Evolutionary conservation across 2,888 invertebrate species (phyloP).

Genomic region (Oconnorella tubifera): DNA sequence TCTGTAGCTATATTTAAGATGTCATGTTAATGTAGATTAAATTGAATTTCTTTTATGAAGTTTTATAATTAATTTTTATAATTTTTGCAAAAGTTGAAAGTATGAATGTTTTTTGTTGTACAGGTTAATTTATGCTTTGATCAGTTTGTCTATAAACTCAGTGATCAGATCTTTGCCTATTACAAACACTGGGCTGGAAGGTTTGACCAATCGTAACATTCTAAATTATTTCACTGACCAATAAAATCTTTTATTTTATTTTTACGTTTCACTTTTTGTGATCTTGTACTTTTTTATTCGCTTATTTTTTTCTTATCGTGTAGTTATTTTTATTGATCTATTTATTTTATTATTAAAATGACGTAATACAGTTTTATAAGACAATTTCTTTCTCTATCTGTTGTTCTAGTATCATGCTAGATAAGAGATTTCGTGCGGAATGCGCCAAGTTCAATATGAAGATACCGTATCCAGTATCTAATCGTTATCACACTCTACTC

Average conservation of each 20-base stretch:
- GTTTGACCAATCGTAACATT: slow-evolving; percentile 61
- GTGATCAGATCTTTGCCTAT: slow-evolving; percentile 95
- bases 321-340: too few relatives aligned
- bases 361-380: neutral
- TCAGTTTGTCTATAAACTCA: slow-evolving; percentile 97
- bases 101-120: too few relatives aligned
- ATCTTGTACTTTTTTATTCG: too few relatives aligned
- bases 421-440: slow-evolving; percentile 94
- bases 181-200: slow-evolving; percentile 94
- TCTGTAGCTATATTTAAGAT: too few relatives aligned
- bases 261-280: too few relatives aligned
- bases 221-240: too few relatives aligned
- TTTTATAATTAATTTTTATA: slow-evolving; percentile 4
- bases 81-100: too few relatives aligned
- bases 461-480: slow-evolving; percentile 66
- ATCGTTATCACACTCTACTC: slow-evolving; percentile 88
- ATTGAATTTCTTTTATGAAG: neutral
- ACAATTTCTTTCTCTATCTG: neutral
- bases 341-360: too few relatives aligned
- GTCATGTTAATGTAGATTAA: too few relatives aligned
- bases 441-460: slow-evolving; percentile 85
- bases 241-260: too few relatives aligned
- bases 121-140: slow-evolving; percentile 95
- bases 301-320: too few relatives aligned
- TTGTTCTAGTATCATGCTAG: slow-evolving; percentile 80